Evolutionary conservation across 2,113 vertebrate genomes (phyloP).

Genomic region (Phaethornis superciliosus): DNA sequence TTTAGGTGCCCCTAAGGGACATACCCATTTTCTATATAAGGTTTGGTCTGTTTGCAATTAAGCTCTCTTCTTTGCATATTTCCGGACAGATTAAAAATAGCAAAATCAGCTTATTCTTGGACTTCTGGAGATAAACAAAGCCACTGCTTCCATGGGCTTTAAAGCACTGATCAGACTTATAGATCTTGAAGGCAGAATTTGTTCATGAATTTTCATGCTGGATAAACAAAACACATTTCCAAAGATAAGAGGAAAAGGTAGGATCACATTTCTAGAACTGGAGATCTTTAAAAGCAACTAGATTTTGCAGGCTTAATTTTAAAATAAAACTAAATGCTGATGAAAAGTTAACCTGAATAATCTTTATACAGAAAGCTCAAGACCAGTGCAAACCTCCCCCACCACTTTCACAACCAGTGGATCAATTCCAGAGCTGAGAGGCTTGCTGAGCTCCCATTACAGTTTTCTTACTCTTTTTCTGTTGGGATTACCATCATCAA

Average conservation of each 20-base stretch:
- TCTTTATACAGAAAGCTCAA: neutral
- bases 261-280: slow-evolving; percentile 21
- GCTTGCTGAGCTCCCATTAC: neutral
- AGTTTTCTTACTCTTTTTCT: slow-evolving; percentile 31
- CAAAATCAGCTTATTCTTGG: slow-evolving; percentile 76
- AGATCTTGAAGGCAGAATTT: slow-evolving; percentile 40
- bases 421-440: slow-evolving; percentile 28
- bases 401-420: neutral
- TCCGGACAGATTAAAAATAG: slow-evolving; percentile 82
- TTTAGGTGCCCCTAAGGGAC: slow-evolving; percentile 74
- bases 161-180: slow-evolving; percentile 61
- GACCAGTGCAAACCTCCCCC: neutral
- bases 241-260: slow-evolving; percentile 39
- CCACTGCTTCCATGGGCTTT: slow-evolving; percentile 67
- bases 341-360: neutral
- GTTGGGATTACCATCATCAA: slow-evolving; percentile 48
- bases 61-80: slow-evolving; percentile 78
- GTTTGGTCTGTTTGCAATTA: slow-evolving; percentile 82
- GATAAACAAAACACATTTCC: slow-evolving; percentile 24
- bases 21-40: slow-evolving; percentile 78
- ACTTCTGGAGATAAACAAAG: slow-evolving; percentile 77
- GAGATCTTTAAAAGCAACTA: neutral
- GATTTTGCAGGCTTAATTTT: neutral
- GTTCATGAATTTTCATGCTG: slow-evolving; percentile 18
- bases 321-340: neutral